Base-by-base conservation (phyloP, 2,113 vertebrate genomes). In the Sarotherodon lohbergeri region DNA sequence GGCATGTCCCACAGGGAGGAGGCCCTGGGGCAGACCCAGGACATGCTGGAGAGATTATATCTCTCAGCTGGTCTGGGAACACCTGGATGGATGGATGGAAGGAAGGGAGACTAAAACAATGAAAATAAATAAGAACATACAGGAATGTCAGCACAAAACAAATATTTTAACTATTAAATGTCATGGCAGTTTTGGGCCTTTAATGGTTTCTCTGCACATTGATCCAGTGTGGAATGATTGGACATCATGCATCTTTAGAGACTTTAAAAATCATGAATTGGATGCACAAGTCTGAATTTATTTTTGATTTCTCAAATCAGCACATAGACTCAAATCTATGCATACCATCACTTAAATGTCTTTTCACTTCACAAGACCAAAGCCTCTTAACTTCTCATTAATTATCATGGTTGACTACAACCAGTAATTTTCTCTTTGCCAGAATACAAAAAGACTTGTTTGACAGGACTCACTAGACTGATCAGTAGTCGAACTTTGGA, bases 251-350 rank as follows among this genome's bases (percentile, higher is more conserved):
- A 56, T 61, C 57, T 61, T 61, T 61, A 61, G 27, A 32, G 5
- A 61, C 27, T 61, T 61, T 8, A 32, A 0, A 8, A 17, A 61
- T 32, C 57, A 17, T 9, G 14, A 2, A 0, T 6, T 61, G 57
- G 14, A 61, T 61, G 14, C 57, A 61, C 27, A 59, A 32, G 57
- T 61, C 57, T 32, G 57, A 1, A 61, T 34, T 61, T 61, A 61
- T 19, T 61, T 61, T 61, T 59, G 7, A 59, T 29, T 59, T 2
- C 16, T 61, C 9, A 61, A 34, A 61, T 59, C 56, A 32, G 57
- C 57, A 61, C 29, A 17, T 61, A 8, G 57, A 32, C 14, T 61
- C 8, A 61, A 34, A 61, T 61, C 57, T 34, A 1, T 61, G 29
- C 16, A 61, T 19, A 3, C 10, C 16, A 34, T 34, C 57, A 61